These are phyloP conservation scores for Adoxophyes honmai DNA, from an alignment of 1,140 invertebrate genomes.

Conservation along the genomic window DNA sequence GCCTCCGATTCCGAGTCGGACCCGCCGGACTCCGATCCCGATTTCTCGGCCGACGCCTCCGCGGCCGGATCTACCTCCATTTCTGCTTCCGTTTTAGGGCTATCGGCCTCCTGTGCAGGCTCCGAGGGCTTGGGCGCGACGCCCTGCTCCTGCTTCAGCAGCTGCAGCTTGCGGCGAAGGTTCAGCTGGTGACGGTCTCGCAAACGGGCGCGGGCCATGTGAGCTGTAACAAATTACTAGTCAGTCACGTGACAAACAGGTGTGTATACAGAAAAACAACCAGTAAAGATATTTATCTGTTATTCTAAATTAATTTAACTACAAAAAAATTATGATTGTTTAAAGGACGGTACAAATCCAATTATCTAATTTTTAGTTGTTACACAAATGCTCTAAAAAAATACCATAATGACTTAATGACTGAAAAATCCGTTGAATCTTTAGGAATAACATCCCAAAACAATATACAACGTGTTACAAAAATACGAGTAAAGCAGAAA, in stretches of 20 bases:
- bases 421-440: no score
- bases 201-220: constrained; percentile 95
- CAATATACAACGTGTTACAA: no score
- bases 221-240: constrained; percentile 82
- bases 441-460: no score
- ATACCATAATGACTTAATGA: no score
- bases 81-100: not conserved
- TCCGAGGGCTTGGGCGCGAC: constrained; percentile 61
- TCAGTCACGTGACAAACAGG: not conserved
- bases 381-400: no score
- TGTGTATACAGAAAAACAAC: no score
- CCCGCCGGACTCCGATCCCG: constrained; percentile 38
- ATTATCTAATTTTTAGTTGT: no score
- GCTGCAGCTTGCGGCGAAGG: constrained; percentile 91
- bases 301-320: no score
- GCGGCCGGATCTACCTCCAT: not conserved
- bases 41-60: constrained; percentile 1
- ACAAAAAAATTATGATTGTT: no score
- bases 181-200: constrained; percentile 95
- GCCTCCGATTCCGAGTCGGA: constrained; percentile 60
- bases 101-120: constrained; percentile 8
- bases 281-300: no score
- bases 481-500: no score
- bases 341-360: no score
- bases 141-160: constrained; percentile 93